phyloP scores from a whole-genome alignment of 2,113 vertebrate species.

The Gymnocephalus cernua region DNA sequence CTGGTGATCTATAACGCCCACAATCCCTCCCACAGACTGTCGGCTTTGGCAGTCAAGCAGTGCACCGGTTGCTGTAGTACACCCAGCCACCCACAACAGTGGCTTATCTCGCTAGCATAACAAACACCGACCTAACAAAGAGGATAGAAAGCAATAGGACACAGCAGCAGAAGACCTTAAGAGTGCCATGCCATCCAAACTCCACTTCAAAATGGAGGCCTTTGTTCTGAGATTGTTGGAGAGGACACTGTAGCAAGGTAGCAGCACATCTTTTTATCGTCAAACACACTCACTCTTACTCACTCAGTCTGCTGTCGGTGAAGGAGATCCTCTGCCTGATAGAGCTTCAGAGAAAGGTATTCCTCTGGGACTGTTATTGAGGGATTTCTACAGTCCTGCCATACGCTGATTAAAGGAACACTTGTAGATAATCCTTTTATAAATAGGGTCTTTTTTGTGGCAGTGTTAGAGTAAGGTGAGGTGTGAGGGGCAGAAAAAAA shows the following conservation, averaged over 20 bases:
- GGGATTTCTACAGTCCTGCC: slow-evolving; percentile 76
- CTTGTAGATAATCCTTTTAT: slow-evolving; percentile 82
- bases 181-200: slow-evolving; percentile 65
- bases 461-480: slow-evolving; percentile 24
- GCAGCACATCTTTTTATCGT: slow-evolving; percentile 75
- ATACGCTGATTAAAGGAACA: slow-evolving; percentile 84
- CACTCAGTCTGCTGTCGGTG: slow-evolving; percentile 55
- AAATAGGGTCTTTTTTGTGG: slow-evolving; percentile 76
- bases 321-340: slow-evolving; percentile 82
- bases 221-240: slow-evolving; percentile 75
- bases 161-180: slow-evolving; percentile 58
- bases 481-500: slow-evolving; percentile 20
- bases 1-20: slow-evolving; percentile 68
- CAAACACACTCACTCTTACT: slow-evolving; percentile 71
- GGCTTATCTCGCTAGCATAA: slow-evolving; percentile 76
- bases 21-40: slow-evolving; percentile 76
- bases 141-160: slow-evolving; percentile 64
- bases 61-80: slow-evolving; percentile 65
- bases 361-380: slow-evolving; percentile 81
- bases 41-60: slow-evolving; percentile 66
- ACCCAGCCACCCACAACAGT: slow-evolving; percentile 70
- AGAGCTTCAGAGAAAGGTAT: slow-evolving; percentile 80
- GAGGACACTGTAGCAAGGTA: slow-evolving; percentile 74
- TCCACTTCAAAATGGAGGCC: slow-evolving; percentile 74
- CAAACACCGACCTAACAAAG: slow-evolving; percentile 69